These are phyloP conservation scores for Platygyra sinensis DNA, from an alignment of 64 coral and sea anemone genomes.

Conservation along the genomic window DNA sequence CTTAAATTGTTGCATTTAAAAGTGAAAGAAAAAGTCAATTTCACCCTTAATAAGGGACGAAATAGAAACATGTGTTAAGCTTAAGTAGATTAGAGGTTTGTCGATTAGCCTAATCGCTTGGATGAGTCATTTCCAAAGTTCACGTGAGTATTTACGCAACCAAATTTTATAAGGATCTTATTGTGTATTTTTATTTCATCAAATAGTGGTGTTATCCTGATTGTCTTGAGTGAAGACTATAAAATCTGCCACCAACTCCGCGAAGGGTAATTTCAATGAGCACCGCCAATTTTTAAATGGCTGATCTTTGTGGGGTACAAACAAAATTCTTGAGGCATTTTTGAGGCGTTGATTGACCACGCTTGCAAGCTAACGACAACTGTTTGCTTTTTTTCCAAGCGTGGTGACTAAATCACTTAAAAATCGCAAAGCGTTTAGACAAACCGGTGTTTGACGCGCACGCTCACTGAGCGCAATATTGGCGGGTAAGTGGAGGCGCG, in stretches of 20 bases:
- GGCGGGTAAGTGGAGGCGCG: conserved; percentile 18
- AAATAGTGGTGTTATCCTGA: not conserved
- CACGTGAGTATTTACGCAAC: too few relatives aligned
- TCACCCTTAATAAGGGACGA: too few relatives aligned
- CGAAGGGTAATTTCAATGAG: too few relatives aligned
- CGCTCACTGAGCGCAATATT: conserved; percentile 2
- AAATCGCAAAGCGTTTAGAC: not conserved
- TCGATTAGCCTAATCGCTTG: too few relatives aligned
- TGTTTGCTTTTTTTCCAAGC: conserved; percentile 13
- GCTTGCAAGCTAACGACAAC: not conserved
- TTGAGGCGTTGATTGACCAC: not conserved
- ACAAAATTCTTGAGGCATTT: not conserved
- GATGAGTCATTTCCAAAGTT: too few relatives aligned
- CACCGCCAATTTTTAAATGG: not conserved
- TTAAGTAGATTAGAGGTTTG: too few relatives aligned
- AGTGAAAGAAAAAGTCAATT: too few relatives aligned
- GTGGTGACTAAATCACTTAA: conserved; percentile 43
- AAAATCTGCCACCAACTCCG: not conserved
- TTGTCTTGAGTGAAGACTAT: not conserved
- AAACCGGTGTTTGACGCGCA: conserved; percentile 10
- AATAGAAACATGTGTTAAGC: too few relatives aligned
- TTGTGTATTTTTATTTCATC: not conserved
- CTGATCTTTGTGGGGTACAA: not conserved
- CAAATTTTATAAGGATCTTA: not conserved
- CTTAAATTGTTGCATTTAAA: too few relatives aligned